Percentiles rank a stretch among this genome's conserved stretches.
phyloP scores from a whole-genome alignment of 2,113 vertebrate species.

The Leptobrachium ailaonicum region DNA sequence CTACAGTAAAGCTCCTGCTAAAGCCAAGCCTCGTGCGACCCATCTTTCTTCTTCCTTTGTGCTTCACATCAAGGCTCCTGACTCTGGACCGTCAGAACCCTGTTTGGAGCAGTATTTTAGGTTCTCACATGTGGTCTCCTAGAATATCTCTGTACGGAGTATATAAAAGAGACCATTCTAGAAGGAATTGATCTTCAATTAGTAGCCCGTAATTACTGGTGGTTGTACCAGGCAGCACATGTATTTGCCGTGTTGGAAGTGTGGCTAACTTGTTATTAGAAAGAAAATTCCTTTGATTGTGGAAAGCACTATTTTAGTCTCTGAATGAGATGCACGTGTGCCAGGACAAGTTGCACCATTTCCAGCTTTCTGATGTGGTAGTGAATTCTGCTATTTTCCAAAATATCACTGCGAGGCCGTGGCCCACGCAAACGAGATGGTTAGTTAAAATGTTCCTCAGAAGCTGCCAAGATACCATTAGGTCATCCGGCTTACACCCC shows the following conservation, averaged over 20 bases:
- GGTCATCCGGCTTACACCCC: neutral
- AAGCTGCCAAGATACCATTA: neutral
- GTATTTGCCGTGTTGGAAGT: neutral
- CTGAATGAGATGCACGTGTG: neutral
- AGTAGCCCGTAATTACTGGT: too few species aligned
- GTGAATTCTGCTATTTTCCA: neutral
- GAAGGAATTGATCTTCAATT: too few species aligned
- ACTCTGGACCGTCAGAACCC: too few species aligned
- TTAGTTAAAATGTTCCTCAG: neutral
- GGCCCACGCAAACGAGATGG: neutral
- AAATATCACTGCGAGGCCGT: neutral
- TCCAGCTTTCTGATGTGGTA: neutral
- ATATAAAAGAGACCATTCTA: too few species aligned
- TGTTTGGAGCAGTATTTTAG: too few species aligned
- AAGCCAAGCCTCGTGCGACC: too few species aligned
- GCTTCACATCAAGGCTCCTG: too few species aligned
- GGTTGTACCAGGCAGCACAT: too few species aligned
- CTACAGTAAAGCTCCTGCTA: too few species aligned
- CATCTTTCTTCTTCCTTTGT: too few species aligned
- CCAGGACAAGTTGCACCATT: neutral
- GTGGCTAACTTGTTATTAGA: neutral
- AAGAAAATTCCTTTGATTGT: neutral
- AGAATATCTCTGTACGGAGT: too few species aligned
- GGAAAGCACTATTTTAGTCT: neutral
- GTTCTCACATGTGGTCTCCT: too few species aligned